Evolutionary conservation across 2,113 vertebrate genomes (phyloP).

Genomic region (Rhynchomys soricoides): DNA sequence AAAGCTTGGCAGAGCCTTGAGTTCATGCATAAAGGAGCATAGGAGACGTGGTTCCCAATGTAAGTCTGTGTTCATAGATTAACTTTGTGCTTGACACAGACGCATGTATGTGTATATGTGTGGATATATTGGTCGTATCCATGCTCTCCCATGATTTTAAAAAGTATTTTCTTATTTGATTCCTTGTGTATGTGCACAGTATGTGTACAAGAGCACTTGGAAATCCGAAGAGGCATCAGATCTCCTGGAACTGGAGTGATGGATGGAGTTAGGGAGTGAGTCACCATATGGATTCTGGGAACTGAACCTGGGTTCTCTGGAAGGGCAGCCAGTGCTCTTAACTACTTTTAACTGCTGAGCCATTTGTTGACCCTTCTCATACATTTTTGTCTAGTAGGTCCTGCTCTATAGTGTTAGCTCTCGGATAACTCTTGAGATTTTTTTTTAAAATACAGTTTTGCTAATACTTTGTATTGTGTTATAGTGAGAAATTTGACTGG

Average conservation of each 20-base stretch:
- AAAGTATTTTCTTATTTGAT: neutral
- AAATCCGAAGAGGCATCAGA: neutral
- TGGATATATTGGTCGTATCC: neutral
- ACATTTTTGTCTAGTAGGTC: neutral
- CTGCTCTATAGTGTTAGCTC: neutral
- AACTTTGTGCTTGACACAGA: neutral
- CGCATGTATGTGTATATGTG: neutral
- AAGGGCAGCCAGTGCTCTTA: neutral
- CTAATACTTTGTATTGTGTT: constrained; percentile 32
- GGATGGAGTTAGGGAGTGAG: neutral
- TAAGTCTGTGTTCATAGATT: neutral
- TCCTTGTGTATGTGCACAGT: neutral
- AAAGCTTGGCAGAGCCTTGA: neutral
- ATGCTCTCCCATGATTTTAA: neutral
- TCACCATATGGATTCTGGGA: neutral
- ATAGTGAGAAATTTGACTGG: neutral
- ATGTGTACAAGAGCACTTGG: neutral
- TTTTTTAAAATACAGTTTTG: neutral
- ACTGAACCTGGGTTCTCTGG: neutral
- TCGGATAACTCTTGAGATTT: neutral
- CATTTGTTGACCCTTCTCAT: neutral
- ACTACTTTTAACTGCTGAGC: neutral
- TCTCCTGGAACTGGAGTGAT: neutral
- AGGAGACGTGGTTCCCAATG: neutral
- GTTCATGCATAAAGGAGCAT: neutral